Evolutionary conservation across 2,113 vertebrate species (phyloP), one percentile per base, ranked within the genome.

Genomic region (Mohoua ochrocephala): DNA sequence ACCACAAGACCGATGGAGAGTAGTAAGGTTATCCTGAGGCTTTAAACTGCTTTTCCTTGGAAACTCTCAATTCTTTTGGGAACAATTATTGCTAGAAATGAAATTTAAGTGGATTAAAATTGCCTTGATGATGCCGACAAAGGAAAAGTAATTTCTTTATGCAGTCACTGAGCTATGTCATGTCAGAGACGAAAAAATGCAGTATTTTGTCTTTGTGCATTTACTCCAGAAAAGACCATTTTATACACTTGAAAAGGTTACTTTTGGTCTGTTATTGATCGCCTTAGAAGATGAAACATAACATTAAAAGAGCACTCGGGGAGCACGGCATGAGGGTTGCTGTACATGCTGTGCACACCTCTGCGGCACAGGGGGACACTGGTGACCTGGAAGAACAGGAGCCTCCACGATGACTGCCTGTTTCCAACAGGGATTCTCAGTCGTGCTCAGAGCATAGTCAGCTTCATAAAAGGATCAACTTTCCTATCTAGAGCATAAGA

Each of bases 331-430:
- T 30, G 47, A 41, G 0, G 2, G 35, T 9, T 60, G n/a, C 77
- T 84, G 49, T 42, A 31, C 35, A 4, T 7, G 16, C 57, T 3
- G 0, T 9, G n/a, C 31, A 44, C 19, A 57, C 30, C n/a, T 45
- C 35, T 0, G 1, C 0, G 0, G 78, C 0, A 3, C 49, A 73
- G 74, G 41, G 75, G 31, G 50, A 44, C 28, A 13, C 31, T 12
- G 31, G 30, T 0, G 1, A n/a, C 61, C 41, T 56, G 70, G 57
- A 73, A 74, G 39, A 68, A 41, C 42, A 44, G 71, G 24, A 91
- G 5, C 33, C 50, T 90, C 63, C 24, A 26, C 30, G 45, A 4
- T 5, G 21, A 35, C 50, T 69, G 57, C 33, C 65, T 10, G 3
- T 65, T 85, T 87, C 67, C 61, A 47, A 24, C 33, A 87, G n/a